Conservation (phyloP, 2,797 vertebrate genomes). For the Anguilla marmorata region DNA sequence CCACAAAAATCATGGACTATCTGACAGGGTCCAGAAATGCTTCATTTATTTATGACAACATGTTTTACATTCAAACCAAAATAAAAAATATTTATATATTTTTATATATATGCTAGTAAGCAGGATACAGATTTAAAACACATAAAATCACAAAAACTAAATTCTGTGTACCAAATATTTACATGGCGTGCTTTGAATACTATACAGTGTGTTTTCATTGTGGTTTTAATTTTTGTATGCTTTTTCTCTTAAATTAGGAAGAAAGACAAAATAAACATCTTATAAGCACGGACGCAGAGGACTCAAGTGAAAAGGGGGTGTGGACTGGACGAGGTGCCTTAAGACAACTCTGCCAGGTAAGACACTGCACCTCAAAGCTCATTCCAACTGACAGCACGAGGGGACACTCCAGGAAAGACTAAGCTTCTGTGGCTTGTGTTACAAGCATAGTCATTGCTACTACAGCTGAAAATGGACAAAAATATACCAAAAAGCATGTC, state of each 20-base stretch:
- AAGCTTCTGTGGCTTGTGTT: slow-evolving; percentile 61
- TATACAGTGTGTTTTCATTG: slow-evolving; percentile 75
- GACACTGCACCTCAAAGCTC: slow-evolving; percentile 50
- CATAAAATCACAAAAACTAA: slow-evolving; percentile 62
- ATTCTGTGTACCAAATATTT: slow-evolving; percentile 67
- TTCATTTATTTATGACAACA: slow-evolving; percentile 71
- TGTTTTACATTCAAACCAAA: slow-evolving; percentile 73
- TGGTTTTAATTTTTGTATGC: slow-evolving; percentile 68
- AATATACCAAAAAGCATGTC: slow-evolving; percentile 49
- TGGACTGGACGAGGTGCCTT: slow-evolving; percentile 62
- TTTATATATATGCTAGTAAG: slow-evolving; percentile 70
- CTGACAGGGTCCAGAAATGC: slow-evolving; percentile 62
- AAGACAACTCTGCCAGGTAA: slow-evolving; percentile 60
- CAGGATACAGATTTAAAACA: slow-evolving; percentile 73
- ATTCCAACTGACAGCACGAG: slow-evolving; percentile 57
- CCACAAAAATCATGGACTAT: neutral
- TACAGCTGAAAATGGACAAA: slow-evolving; percentile 56
- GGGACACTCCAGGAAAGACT: slow-evolving; percentile 65
- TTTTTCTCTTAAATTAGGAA: slow-evolving; percentile 66
- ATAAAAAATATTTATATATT: slow-evolving; percentile 72
- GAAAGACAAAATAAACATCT: slow-evolving; percentile 40
- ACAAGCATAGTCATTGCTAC: slow-evolving; percentile 44
- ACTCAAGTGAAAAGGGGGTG: slow-evolving; percentile 55
- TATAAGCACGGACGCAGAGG: slow-evolving; percentile 35
- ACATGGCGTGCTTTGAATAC: slow-evolving; percentile 75